Base-by-base conservation (phyloP, 2,113 vertebrate species). In the Phaethon lepturus region DNA sequence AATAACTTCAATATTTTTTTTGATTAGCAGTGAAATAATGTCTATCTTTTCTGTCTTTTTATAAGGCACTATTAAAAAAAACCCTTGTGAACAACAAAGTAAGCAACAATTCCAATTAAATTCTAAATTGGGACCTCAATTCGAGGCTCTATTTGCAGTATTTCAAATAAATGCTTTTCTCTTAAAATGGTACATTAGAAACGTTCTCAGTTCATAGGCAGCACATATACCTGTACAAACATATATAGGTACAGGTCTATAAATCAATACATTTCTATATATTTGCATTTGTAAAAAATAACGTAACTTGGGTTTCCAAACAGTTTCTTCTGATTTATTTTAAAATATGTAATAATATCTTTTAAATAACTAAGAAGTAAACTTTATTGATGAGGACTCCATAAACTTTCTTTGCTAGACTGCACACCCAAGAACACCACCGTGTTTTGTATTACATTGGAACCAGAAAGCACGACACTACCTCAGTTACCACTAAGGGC, bases 371-470 rank as follows among this genome's bases (percentile, higher is more conserved):
- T 47, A 20, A 7, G 26, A 81, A 44, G 29, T 6, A 28, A 90
- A 24, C 15, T n/a, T 25, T 33, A 28, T 31, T 52, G 88, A 31
- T 66, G 50, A 81, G 22, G 53, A n/a, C 19, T 52, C 60, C 29
- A n/a, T 11, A 17, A 74, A 35, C 14, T 28, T 44, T 26, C 22
- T 64, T 76, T 29, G 23, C 49, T 17, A 35, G 25, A 35, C 33
- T 25, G 17, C 45, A 66, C 11, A 2, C 8, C 26, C 47, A 8
- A 35, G 24, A 47, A 8, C 15, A 71, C 9, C 80, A 52, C 1
- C 15, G 4, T 2, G 13, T 75, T n/a, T 47, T 6, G 9, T 10
- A 14, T 13, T 23, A 12, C 35, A 12, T 0, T 29, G 45, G 69
- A 11, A 26, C 42, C 42, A 33, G 33, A 47, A 59, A n/a, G 47